A percentile compares a stretch with the other conserved stretches of the same genome.
Evolutionary conservation across 2,113 vertebrate species (phyloP).

Genomic region (Xiphophorus hellerii): DNA sequence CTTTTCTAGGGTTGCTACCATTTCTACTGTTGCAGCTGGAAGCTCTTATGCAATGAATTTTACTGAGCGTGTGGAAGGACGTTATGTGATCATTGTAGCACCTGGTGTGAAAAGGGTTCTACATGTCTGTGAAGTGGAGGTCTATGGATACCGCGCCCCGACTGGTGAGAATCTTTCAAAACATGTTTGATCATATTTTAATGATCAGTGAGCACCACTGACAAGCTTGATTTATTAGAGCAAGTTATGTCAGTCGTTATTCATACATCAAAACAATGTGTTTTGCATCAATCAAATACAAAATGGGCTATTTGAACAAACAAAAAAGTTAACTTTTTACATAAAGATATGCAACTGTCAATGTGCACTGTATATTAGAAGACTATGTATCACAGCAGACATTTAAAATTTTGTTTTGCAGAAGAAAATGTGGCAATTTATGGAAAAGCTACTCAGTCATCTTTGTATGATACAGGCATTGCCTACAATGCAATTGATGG

Average conservation of each 20-base stretch:
- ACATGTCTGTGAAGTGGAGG: conserved; percentile 52
- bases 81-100: conserved; percentile 31
- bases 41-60: not conserved
- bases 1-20: conserved; percentile 27
- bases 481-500: conserved; percentile 49
- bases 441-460: conserved; percentile 61
- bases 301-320: no score
- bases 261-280: no score
- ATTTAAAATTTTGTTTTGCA: not conserved
- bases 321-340: no score
- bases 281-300: no score
- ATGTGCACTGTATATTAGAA: no score
- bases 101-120: rapidly evolving
- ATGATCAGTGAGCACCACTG: no score
- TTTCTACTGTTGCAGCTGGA: not conserved
- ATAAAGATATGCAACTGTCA: no score
- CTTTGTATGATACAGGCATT: rapidly evolving
- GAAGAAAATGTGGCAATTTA: conserved; percentile 51
- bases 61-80: conserved; percentile 24
- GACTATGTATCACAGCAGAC: not conserved
- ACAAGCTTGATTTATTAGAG: no score
- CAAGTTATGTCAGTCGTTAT: no score
- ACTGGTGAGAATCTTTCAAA: conserved; percentile 28
- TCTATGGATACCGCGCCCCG: conserved; percentile 58
- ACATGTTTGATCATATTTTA: no score